These are phyloP conservation scores for Cyclopterus lumpus DNA, from an alignment of 2,797 vertebrate species.

Conservation along the genomic window DNA sequence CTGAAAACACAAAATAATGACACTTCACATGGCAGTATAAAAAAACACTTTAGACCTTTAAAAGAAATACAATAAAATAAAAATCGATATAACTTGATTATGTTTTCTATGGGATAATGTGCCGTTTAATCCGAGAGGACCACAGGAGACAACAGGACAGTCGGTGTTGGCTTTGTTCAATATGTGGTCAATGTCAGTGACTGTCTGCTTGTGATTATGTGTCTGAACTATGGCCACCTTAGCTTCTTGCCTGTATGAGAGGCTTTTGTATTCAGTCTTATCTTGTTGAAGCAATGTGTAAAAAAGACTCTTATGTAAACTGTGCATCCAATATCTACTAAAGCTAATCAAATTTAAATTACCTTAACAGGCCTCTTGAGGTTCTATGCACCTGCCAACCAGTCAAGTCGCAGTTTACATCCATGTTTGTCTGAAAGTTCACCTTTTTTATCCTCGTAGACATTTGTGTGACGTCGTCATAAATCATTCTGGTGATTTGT, in stretches of 20 bases:
- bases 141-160: not conserved
- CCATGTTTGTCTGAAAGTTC: not conserved
- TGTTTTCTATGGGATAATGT: constrained; percentile 9
- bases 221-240: not conserved
- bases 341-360: no score
- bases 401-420: not conserved
- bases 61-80: not conserved
- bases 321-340: not conserved
- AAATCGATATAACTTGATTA: constrained; percentile 12
- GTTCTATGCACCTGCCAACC: not conserved
- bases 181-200: not conserved
- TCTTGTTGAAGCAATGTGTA: not conserved
- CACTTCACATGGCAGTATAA: not conserved
- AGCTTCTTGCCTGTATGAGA: not conserved
- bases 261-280: not conserved
- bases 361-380: not conserved
- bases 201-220: not conserved
- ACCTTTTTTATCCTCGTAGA: not conserved
- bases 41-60: not conserved
- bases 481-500: not conserved
- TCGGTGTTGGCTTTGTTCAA: not conserved
- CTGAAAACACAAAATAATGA: constrained; percentile 78
- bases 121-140: constrained; percentile 21
- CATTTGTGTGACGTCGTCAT: not conserved
- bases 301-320: not conserved